Percentiles rank a stretch among this genome's conserved stretches.
These are phyloP conservation scores for Apaloderma vittatum DNA, from an alignment of 2,113 vertebrate genomes.

Conservation along the genomic window DNA sequence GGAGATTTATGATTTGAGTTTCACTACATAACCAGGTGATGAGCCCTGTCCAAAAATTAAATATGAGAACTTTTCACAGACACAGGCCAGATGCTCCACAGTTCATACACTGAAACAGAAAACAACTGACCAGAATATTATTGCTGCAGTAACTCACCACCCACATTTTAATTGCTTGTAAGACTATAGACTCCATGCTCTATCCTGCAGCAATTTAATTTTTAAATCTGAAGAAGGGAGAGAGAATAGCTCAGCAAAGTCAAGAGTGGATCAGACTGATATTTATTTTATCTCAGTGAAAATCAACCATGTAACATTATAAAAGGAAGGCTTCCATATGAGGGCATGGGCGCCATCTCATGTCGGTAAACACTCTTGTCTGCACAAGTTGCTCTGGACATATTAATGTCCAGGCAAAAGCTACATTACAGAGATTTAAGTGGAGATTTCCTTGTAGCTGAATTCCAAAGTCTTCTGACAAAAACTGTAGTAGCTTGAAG, in stretches of 20 bases:
- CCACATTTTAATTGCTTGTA: not conserved
- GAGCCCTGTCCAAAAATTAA: constrained; percentile 36
- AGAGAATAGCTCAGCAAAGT: not conserved
- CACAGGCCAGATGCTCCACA: not conserved
- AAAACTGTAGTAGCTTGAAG: not conserved
- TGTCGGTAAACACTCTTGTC: not conserved
- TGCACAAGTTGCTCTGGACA: not conserved
- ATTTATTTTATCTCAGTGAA: not conserved
- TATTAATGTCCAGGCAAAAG: not conserved
- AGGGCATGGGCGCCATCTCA: fast-evolving
- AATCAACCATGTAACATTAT: not conserved
- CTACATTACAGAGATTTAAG: not conserved
- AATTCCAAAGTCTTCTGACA: not conserved
- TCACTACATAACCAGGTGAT: constrained; percentile 21
- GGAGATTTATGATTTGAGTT: constrained; percentile 37
- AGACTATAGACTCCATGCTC: not conserved
- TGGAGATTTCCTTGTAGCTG: not conserved
- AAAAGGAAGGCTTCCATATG: not conserved
- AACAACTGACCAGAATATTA: constrained; percentile 11
- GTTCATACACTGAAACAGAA: not conserved
- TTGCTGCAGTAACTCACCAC: constrained; percentile 19
- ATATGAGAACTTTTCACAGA: constrained; percentile 12
- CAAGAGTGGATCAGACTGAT: not conserved
- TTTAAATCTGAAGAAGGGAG: not conserved
- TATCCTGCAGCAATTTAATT: not conserved